phyloP scores from a whole-genome alignment of 1,140 invertebrate genomes.

The Hycleus cichorii region DNA sequence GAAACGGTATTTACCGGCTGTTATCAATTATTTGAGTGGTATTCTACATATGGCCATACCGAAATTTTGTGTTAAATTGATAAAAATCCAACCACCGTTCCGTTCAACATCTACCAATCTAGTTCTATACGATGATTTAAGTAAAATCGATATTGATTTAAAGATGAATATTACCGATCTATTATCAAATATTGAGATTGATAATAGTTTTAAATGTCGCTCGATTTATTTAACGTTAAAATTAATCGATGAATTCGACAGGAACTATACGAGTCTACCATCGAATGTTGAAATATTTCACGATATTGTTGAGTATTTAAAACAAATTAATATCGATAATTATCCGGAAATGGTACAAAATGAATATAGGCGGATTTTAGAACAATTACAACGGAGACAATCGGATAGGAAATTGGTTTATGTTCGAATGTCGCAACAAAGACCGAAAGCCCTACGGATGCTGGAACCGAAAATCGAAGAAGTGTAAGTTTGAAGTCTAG shows the following conservation, averaged over 20 bases:
- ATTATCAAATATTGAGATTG: slow-evolving; percentile 42
- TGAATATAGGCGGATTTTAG: slow-evolving; percentile 41
- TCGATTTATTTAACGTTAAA: slow-evolving; percentile 46
- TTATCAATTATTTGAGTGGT: slow-evolving; percentile 67
- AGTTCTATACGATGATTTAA: slow-evolving; percentile 45
- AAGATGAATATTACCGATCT: slow-evolving; percentile 49
- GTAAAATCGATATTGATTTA: slow-evolving; percentile 33
- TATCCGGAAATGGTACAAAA: slow-evolving; percentile 55
- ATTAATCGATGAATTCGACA: slow-evolving; percentile 47
- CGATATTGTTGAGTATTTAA: slow-evolving; percentile 44
- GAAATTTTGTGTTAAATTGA: slow-evolving; percentile 45
- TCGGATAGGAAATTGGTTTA: slow-evolving; percentile 50
- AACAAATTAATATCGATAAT: slow-evolving; percentile 46
- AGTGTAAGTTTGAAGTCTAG: slow-evolving; percentile 52
- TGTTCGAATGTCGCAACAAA: slow-evolving; percentile 54
- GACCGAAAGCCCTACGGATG: slow-evolving; percentile 69
- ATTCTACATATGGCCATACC: slow-evolving; percentile 57
- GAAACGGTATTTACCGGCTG: slow-evolving; percentile 71
- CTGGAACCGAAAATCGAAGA: slow-evolving; percentile 79
- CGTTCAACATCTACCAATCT: slow-evolving; percentile 50
- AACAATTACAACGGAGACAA: slow-evolving; percentile 44
- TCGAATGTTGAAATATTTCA: slow-evolving; percentile 42
- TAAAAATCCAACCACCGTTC: slow-evolving; percentile 60
- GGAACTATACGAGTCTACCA: slow-evolving; percentile 36
- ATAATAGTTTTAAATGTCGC: slow-evolving; percentile 56